These are phyloP conservation scores for Lepidurus packardi DNA, from an alignment of 1,140 invertebrate genomes.

Conservation along the genomic window DNA sequence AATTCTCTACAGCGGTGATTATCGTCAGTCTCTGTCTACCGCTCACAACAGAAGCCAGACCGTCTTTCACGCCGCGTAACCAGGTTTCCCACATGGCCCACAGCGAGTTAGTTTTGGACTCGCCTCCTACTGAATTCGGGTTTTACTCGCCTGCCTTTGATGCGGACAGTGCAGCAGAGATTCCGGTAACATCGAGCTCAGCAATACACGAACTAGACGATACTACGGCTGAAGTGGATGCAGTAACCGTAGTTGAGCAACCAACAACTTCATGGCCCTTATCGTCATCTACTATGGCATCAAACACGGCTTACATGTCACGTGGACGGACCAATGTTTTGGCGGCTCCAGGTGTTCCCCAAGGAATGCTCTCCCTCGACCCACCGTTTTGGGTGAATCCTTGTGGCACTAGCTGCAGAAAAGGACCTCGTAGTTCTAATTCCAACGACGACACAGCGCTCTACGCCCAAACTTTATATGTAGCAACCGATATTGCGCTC, in stretches of 20 bases:
- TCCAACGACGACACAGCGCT: not conserved
- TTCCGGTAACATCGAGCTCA: not conserved
- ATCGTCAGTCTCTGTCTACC: not conserved
- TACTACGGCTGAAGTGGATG: not conserved
- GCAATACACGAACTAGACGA: not conserved
- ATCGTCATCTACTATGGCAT: not conserved
- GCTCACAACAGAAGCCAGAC: not conserved
- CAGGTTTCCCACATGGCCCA: not conserved
- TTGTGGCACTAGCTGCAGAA: not conserved
- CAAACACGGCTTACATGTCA: not conserved
- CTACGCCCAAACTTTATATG: not conserved
- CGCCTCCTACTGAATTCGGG: no score
- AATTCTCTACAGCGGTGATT: not conserved
- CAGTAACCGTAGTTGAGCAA: not conserved
- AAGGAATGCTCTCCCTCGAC: not conserved
- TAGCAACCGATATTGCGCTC: not conserved
- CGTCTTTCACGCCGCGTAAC: not conserved
- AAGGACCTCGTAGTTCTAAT: not conserved
- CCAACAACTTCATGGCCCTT: not conserved
- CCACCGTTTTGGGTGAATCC: conserved; percentile 4
- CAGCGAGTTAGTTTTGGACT: not conserved
- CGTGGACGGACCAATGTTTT: not conserved
- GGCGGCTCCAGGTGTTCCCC: not conserved
- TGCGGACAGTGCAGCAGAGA: not conserved
- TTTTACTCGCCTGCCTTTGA: not conserved